phyloP scores from a whole-genome alignment of 2,888 invertebrate species.

The Mythimna lalbum region DNA sequence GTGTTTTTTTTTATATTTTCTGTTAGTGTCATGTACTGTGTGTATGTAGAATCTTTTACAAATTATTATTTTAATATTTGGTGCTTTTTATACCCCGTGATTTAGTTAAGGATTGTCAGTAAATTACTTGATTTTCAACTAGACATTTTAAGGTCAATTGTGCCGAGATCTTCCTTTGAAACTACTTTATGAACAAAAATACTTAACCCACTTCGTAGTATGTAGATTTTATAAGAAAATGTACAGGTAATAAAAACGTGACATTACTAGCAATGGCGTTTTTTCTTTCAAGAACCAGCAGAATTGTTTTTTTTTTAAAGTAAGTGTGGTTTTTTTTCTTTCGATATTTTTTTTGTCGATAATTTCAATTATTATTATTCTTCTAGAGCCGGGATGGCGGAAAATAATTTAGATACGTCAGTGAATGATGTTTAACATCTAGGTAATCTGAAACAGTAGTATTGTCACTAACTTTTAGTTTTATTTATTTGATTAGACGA shows the following conservation, averaged over 20 bases:
- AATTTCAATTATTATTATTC: too few relatives aligned
- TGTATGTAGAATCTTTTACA: constrained; percentile 43
- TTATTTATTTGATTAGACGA: too few relatives aligned
- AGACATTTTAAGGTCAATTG: background rate
- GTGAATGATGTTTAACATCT: too few relatives aligned
- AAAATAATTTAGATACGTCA: too few relatives aligned
- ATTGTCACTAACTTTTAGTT: too few relatives aligned
- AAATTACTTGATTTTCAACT: constrained; percentile 11
- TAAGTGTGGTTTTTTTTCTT: too few relatives aligned
- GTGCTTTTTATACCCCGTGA: constrained; percentile 32
- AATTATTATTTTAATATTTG: constrained; percentile 14
- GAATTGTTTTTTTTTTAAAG: too few relatives aligned
- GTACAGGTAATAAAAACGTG: background rate
- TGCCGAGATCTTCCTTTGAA: too few relatives aligned
- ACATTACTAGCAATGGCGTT: background rate
- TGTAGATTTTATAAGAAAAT: background rate
- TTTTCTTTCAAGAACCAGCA: background rate
- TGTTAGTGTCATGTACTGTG: constrained; percentile 59
- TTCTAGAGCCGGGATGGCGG: too few relatives aligned
- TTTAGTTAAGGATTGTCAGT: constrained; percentile 24
- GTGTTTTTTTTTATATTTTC: constrained; percentile 43
- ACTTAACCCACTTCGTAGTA: background rate
- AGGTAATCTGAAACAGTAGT: too few relatives aligned
- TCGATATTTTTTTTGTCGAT: too few relatives aligned
- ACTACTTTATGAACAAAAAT: background rate